A percentile compares a stretch with the other conserved stretches of the same genome.
Evolutionary conservation across 2,888 invertebrate species (phyloP).

Genomic region (Heteromurus nitidus): DNA sequence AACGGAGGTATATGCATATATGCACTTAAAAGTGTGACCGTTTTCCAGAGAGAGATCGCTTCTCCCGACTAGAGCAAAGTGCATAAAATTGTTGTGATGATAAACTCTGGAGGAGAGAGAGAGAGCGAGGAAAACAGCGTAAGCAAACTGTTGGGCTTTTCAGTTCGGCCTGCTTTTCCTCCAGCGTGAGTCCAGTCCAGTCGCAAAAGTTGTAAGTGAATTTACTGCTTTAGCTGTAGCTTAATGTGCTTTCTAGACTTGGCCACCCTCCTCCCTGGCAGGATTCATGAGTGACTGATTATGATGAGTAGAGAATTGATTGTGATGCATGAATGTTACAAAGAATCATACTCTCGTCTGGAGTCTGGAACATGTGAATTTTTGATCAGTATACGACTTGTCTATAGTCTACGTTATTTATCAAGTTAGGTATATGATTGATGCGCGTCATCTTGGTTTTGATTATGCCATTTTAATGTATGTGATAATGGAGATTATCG

Average conservation of each 20-base stretch:
- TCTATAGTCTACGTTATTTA: no score
- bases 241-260: conserved; percentile 22
- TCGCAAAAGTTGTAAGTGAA: conserved; percentile 40
- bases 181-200: neutral
- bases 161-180: neutral
- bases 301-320: conserved; percentile 46
- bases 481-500: no score
- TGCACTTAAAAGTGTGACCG: conserved; percentile 50
- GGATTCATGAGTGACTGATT: conserved; percentile 65
- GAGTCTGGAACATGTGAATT: no score
- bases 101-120: conserved; percentile 35
- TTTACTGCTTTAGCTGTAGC: conserved; percentile 43
- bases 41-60: conserved; percentile 40
- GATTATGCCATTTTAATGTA: no score
- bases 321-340: conserved; percentile 14
- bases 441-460: no score
- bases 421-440: no score
- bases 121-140: conserved; percentile 1
- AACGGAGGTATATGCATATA: conserved; percentile 10
- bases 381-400: no score
- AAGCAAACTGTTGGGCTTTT: conserved; percentile 11
- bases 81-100: conserved; percentile 58
- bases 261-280: conserved; percentile 60
- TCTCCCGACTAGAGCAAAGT: conserved; percentile 39
- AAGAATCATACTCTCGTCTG: no score